phyloP scores from a whole-genome alignment of 2,888 invertebrate genomes.

The Arenicola marina region DNA sequence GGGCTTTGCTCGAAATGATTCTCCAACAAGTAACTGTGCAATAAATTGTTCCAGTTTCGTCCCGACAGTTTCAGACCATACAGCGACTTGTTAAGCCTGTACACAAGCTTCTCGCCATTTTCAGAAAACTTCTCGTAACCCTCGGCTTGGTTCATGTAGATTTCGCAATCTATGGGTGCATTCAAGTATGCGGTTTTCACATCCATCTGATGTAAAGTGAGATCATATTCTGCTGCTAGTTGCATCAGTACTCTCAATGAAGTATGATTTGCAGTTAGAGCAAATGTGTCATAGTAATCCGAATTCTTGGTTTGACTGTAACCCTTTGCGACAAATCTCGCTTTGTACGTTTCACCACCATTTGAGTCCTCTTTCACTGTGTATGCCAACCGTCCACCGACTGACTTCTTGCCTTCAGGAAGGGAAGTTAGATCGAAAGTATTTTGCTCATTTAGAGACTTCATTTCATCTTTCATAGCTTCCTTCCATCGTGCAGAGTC shows the following conservation, averaged over 20 bases:
- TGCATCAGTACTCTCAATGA: constrained; percentile 29
- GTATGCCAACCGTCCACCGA: constrained; percentile 6
- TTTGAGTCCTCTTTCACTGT: constrained; percentile 20
- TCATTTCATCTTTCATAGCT: constrained; percentile 7
- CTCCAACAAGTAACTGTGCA: constrained; percentile 17
- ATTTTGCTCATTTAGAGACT: constrained; percentile 3
- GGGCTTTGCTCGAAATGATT: constrained; percentile 10
- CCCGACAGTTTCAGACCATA: constrained; percentile 34
- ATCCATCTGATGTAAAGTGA: constrained; percentile 31
- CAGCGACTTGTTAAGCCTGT: constrained; percentile 28
- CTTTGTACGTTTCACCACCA: constrained; percentile 25
- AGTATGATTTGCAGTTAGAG: constrained; percentile 30
- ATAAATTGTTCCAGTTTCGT: constrained; percentile 29
- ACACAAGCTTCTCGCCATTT: constrained; percentile 17
- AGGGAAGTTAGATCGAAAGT: background rate
- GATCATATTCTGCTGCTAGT: constrained; percentile 25
- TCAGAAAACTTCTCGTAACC: too few species aligned
- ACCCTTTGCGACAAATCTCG: constrained; percentile 32
- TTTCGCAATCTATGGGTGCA: constrained; percentile 33
- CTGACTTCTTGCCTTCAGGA: background rate
- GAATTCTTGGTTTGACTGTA: constrained; percentile 27
- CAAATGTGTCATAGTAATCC: constrained; percentile 36
- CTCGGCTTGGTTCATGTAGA: too few species aligned
- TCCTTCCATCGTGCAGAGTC: too few species aligned
- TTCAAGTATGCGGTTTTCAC: constrained; percentile 31